Evolutionary conservation across 2,113 vertebrate genomes (phyloP), one percentile per base, ranked within the genome.

Genomic region (Leptocoma aspasia): DNA sequence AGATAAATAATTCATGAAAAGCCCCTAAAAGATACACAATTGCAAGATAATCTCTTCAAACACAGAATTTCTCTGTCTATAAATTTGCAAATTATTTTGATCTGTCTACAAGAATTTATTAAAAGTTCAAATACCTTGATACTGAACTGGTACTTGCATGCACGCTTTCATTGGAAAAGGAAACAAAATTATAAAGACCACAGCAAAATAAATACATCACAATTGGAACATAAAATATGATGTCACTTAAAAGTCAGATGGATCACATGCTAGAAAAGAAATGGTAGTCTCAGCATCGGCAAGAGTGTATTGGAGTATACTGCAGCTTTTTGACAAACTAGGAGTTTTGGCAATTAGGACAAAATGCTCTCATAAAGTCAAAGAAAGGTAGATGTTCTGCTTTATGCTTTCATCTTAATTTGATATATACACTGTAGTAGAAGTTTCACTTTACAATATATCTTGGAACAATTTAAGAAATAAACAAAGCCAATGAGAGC

Each of bases 401-500:
- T 96, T 95, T 82, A 91, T 76, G 63, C 78, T 82, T 81, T 60
- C 41, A 91, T 92, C 70, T 88, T 81, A 82, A 66, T 79, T 92
- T 82, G 54, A 89, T 82, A 96, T 21, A 77, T 21, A 69, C 7
- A 53, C 24, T 89, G 17, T 53, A 92, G 47, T 15, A 69, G 65
- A 93, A 85, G 37, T 26, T 90, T 87, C 52, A 77, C 54, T 85
- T 90, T 45, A 89, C 53, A 70, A 65, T 54, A 35, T 61, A 82
- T 82, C 92, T 95, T 49, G 69, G 66, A 85, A 81, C 56, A 89
- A 83, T 82, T 92, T 86, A 90, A 94, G 82, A 82, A 54, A 85
- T 30, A 95, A 88, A 90, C 39, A 82, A 95, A 85, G 60, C 18
- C 37, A 94, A 63, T 65, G 92, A 52, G 45, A 92, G 72, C 64